A percentile compares a stretch with the other conserved stretches of the same genome.
Evolutionary conservation across 2,888 invertebrate species (phyloP).

Genomic region (Diaperis boleti): DNA sequence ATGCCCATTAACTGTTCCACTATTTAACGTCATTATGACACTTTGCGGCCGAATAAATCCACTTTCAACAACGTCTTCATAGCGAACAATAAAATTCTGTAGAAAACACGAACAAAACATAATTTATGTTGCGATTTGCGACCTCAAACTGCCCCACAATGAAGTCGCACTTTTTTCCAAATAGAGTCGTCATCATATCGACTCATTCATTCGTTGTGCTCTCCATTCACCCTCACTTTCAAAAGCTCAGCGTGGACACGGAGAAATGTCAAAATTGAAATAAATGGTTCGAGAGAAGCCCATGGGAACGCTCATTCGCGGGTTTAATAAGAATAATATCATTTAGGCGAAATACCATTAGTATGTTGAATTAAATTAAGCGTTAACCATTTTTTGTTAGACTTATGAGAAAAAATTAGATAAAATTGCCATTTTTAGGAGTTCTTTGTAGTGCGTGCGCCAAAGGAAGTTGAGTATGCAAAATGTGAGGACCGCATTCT

Average conservation of each 20-base stretch:
- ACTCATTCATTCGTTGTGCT: conserved; percentile 46
- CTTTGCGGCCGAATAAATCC: conserved; percentile 45
- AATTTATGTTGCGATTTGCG: conserved; percentile 54
- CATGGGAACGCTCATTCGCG: conserved; percentile 43
- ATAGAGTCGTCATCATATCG: conserved; percentile 53
- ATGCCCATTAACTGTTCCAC: conserved; percentile 32
- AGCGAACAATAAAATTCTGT: conserved; percentile 36
- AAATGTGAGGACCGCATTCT: no score
- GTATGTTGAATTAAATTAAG: no score
- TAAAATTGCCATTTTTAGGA: no score
- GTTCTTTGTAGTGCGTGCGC: no score
- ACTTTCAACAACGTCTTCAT: conserved; percentile 32
- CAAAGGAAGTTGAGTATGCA: no score
- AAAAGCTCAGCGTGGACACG: conserved; percentile 52
- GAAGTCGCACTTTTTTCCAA: conserved; percentile 49
- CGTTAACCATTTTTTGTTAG: no score
- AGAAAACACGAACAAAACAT: conserved; percentile 45
- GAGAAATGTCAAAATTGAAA: conserved; percentile 52
- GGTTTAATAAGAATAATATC: no score
- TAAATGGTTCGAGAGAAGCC: conserved; percentile 26
- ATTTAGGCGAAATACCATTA: no score
- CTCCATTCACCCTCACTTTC: conserved; percentile 48
- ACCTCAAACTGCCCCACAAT: conserved; percentile 54
- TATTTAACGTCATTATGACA: conserved; percentile 44
- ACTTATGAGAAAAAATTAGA: no score